Evolutionary conservation across 2,797 vertebrate species (phyloP), one percentile per base, ranked within the genome.

Genomic region (Protosalanx chinensis): DNA sequence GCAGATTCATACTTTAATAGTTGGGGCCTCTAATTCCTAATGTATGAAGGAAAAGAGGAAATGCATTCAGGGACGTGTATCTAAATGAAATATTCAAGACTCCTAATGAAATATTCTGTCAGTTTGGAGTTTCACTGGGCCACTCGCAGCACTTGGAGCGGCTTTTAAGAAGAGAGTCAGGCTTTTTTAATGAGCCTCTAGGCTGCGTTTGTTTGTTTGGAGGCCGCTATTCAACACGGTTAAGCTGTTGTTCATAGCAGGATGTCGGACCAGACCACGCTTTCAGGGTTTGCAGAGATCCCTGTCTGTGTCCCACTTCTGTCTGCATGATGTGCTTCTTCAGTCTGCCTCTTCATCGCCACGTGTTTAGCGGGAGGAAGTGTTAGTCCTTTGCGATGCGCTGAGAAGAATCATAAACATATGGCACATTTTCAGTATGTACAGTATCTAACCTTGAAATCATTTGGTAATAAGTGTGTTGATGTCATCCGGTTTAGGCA

Each of bases 81-180:
- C 84, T 81, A 84, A 82, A 90, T 90, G 72, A 90, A 91, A 92
- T 90, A 91, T 92, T 89, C 86, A 91, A 74, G 68, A 57, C 63
- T 71, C 70, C 71, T 90, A 86, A 91, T 91, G 82, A 90, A 91
- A 91, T 89, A 90, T 91, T 91, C 86, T 84, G 83, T 86, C 85
- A 88, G 88, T 89, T 86, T 81, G 72, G 81, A 86, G 77, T 79
- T 90, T 89, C 84, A 82, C 70, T 81, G 81, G 76, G 76, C 18
- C 63, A 78, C 85, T 82, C 67, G 74, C 71, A 64, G 77, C 78
- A 75, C 83, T 79, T 63, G 64, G 73, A 81, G 68, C 68, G 72
- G 78, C 79, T 89, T 88, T 89, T 85, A 86, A 81, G 83, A 82
- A 80, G 58, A 72, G 76, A 79, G 80, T 62, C 72, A 30, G 57